These are phyloP conservation scores for Urophycis tenuis DNA, from an alignment of 2,797 vertebrate species.

Conservation along the genomic window DNA sequence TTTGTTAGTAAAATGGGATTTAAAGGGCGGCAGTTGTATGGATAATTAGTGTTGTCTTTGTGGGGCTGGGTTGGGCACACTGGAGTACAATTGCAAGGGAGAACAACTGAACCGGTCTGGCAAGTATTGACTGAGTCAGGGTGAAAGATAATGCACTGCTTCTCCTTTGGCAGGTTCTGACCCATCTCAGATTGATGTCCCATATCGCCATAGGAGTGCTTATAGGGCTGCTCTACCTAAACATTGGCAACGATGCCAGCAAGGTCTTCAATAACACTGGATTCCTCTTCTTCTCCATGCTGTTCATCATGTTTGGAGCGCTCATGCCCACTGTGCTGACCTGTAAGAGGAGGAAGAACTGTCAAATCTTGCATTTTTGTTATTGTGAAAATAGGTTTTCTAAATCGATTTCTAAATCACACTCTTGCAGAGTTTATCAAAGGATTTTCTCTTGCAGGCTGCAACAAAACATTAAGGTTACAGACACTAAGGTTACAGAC, in stretches of 20 bases:
- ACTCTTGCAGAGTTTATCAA: background rate
- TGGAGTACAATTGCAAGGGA: background rate
- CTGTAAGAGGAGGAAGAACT: constrained; percentile 69
- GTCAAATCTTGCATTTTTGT: background rate
- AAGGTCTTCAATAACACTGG: constrained; percentile 87
- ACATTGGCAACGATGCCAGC: constrained; percentile 90
- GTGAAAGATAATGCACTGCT: background rate
- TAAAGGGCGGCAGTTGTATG: background rate
- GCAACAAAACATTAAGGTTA: background rate
- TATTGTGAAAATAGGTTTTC: background rate
- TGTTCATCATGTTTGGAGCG: constrained; percentile 90
- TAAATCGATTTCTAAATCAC: background rate
- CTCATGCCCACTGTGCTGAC: constrained; percentile 92
- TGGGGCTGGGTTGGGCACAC: background rate
- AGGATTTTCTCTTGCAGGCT: background rate
- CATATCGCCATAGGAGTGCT: constrained; percentile 87
- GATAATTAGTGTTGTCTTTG: background rate
- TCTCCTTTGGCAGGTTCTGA: constrained; percentile 76
- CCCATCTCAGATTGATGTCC: constrained; percentile 86
- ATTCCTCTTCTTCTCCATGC: constrained; percentile 98
- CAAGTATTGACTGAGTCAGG: background rate
- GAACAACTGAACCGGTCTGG: background rate
- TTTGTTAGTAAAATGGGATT: background rate
- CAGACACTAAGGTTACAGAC: too few relatives aligned
- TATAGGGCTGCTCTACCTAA: constrained; percentile 91